phyloP scores from a whole-genome alignment of 2,888 invertebrate species.

The Lycocerus yunnanus region DNA sequence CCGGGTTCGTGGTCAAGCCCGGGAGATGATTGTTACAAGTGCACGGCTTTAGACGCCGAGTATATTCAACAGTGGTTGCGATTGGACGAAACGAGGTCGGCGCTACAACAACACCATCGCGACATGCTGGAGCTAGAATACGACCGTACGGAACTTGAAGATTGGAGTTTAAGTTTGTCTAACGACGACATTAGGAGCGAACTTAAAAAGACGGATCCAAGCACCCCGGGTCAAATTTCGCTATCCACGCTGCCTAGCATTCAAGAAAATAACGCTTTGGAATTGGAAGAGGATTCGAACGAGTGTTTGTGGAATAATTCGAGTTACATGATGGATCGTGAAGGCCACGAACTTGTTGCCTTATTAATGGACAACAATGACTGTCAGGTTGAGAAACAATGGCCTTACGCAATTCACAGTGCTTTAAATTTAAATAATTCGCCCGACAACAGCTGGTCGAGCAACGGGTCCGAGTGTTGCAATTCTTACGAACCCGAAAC shows the following conservation, averaged over 20 bases:
- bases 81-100: slow-evolving; percentile 72
- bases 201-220: slow-evolving; percentile 46
- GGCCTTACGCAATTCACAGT: slow-evolving; percentile 64
- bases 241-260: slow-evolving; percentile 72
- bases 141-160: slow-evolving; percentile 76
- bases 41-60: slow-evolving; percentile 70
- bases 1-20: slow-evolving; percentile 63
- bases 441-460: slow-evolving; percentile 64
- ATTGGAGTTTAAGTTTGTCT: slow-evolving; percentile 77
- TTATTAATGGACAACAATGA: slow-evolving; percentile 59
- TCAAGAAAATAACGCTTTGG: slow-evolving; percentile 73
- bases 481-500: slow-evolving; percentile 57
- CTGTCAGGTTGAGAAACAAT: slow-evolving; percentile 62
- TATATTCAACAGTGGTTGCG: slow-evolving; percentile 78
- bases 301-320: slow-evolving; percentile 78
- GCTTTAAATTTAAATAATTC: slow-evolving; percentile 50
- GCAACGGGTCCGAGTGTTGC: slow-evolving; percentile 58
- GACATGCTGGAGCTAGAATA: slow-evolving; percentile 74
- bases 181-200: slow-evolving; percentile 68
- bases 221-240: slow-evolving; percentile 67
- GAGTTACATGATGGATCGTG: slow-evolving; percentile 70
- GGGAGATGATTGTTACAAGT: slow-evolving; percentile 62
- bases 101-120: slow-evolving; percentile 69
- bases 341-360: slow-evolving; percentile 67
- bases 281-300: slow-evolving; percentile 74